Evolutionary conservation across 2,797 vertebrate genomes (phyloP).

Genomic region (Pipistrellus pygmaeus): DNA sequence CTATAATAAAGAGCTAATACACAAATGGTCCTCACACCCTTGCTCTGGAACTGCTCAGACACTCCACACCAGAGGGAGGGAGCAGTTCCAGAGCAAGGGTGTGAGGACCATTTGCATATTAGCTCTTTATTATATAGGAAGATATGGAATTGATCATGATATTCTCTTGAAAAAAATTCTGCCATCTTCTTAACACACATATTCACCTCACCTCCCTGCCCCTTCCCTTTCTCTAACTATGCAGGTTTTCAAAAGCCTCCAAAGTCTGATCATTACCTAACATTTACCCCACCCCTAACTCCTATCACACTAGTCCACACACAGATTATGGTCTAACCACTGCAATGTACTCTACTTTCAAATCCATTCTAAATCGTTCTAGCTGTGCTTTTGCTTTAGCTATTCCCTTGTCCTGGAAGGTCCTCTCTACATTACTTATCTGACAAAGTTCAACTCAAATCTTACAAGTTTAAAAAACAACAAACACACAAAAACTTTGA

Average conservation of each 20-base stretch:
- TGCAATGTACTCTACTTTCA: background rate
- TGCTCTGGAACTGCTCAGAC: no score
- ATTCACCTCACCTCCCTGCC: no score
- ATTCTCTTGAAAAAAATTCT: background rate
- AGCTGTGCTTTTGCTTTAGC: background rate
- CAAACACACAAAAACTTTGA: background rate
- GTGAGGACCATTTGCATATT: no score
- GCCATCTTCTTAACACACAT: background rate
- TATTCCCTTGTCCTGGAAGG: background rate
- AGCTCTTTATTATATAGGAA: no score
- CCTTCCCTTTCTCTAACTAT: no score
- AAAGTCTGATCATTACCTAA: background rate
- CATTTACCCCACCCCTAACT: background rate
- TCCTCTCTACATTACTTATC: background rate
- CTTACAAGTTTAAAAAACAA: background rate
- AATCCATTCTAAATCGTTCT: slow-evolving; percentile 19
- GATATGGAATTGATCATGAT: background rate
- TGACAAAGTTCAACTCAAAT: slow-evolving; percentile 36
- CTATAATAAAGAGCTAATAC: no score
- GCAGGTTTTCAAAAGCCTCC: slow-evolving; percentile 23
- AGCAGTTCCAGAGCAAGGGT: no score
- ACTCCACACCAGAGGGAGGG: no score
- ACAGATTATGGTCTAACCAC: background rate
- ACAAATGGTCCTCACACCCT: no score
- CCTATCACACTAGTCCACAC: background rate